A percentile compares a stretch with the other conserved stretches of the same genome.
phyloP scores from a whole-genome alignment of 2,888 invertebrate genomes.

The Agrochola macilenta region DNA sequence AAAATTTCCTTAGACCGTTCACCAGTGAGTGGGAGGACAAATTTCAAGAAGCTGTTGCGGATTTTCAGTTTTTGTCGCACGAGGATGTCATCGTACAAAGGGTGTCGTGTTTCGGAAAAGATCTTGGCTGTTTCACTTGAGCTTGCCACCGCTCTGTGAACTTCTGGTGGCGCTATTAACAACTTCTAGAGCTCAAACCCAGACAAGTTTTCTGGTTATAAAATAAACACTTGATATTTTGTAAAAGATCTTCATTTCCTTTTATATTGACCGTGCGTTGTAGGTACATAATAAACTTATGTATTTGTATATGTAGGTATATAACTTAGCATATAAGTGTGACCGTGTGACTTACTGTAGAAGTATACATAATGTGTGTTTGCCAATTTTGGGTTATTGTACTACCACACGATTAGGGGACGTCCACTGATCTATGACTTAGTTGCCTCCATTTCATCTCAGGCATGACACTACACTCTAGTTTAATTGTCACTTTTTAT shows the following conservation, averaged over 20 bases:
- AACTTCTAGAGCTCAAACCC: background rate
- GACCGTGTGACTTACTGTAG: slow-evolving; percentile 32
- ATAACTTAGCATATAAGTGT: slow-evolving; percentile 28
- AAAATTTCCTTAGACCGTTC: too few relatives aligned
- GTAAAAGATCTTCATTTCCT: too few relatives aligned
- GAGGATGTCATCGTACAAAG: too few relatives aligned
- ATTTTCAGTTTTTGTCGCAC: too few relatives aligned
- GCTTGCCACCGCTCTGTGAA: too few relatives aligned
- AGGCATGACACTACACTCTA: background rate
- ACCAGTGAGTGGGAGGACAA: too few relatives aligned
- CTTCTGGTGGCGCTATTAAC: background rate
- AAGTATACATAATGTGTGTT: slow-evolving; percentile 4
- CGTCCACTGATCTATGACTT: background rate
- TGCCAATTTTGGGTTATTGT: slow-evolving; percentile 24
- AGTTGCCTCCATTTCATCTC: background rate
- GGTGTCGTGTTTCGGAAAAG: too few relatives aligned
- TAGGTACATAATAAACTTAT: background rate
- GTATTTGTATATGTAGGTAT: background rate
- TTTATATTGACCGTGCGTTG: background rate
- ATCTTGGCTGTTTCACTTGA: too few relatives aligned
- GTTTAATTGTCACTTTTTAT: background rate
- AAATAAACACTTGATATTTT: too few relatives aligned
- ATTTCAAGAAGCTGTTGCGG: too few relatives aligned
- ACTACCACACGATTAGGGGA: slow-evolving; percentile 2
- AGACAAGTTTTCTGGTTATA: too few relatives aligned